Conservation (phyloP, 2,113 vertebrate genomes). For the Thomomys bottae region DNA sequence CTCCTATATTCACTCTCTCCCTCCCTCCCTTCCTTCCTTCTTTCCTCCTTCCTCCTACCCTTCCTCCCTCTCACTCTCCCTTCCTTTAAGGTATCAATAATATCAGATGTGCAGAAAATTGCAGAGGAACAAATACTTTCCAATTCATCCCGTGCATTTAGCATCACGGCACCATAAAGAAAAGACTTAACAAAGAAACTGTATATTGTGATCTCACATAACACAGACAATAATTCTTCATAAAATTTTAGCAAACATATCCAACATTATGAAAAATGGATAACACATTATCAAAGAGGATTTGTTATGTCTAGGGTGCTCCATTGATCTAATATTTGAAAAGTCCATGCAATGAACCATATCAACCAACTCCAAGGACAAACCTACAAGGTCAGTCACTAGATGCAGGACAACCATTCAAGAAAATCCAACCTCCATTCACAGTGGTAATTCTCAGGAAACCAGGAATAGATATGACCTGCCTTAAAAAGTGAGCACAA, state of each 20-base stretch:
- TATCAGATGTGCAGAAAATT: not conserved
- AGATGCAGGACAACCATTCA: not conserved
- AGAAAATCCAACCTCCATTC: not conserved
- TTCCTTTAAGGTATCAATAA: not conserved
- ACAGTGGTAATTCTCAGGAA: not conserved
- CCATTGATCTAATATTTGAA: not conserved
- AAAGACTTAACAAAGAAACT: not conserved
- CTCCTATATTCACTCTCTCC: not conserved
- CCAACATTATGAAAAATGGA: not conserved
- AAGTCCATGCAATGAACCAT: not conserved
- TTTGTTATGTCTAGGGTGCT: not conserved
- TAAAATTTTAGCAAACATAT: not conserved
- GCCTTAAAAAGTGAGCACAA: not conserved
- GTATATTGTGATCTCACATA: not conserved
- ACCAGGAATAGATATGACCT: not conserved
- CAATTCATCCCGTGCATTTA: not conserved
- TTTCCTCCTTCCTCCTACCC: no score
- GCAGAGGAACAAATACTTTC: not conserved
- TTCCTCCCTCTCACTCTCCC: no score
- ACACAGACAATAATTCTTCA: not conserved
- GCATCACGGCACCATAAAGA: not conserved
- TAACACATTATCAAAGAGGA: not conserved
- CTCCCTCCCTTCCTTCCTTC: no score
- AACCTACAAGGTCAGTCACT: not conserved
- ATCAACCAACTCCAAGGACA: not conserved